These are phyloP conservation scores for Caenorhabditis panamensis DNA, from an alignment of 2,888 invertebrate genomes.

Conservation along the genomic window DNA sequence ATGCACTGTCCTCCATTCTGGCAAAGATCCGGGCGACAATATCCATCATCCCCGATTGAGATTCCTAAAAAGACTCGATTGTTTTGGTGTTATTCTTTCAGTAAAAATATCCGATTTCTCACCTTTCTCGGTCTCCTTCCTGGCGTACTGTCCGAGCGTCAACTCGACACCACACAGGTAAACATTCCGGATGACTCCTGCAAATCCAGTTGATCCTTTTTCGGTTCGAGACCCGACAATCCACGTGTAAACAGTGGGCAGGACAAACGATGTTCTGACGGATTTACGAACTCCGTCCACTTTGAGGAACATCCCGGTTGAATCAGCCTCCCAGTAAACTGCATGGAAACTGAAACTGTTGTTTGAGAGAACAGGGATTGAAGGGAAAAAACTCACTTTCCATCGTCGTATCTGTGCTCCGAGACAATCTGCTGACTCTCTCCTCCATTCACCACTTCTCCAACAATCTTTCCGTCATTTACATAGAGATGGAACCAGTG, in stretches of 20 bases:
- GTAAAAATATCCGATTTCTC: not conserved
- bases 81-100: not conserved
- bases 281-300: constrained; percentile 61
- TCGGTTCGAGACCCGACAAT: constrained; percentile 73
- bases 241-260: constrained; percentile 67
- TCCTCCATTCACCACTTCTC: constrained; percentile 79
- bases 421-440: constrained; percentile 73
- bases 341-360: constrained; percentile 39
- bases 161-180: constrained; percentile 77
- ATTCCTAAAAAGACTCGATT: constrained; percentile 29
- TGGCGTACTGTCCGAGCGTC: constrained; percentile 67
- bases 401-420: constrained; percentile 74
- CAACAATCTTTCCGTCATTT: constrained; percentile 75
- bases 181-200: constrained; percentile 76
- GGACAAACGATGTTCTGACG: constrained; percentile 45
- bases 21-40: constrained; percentile 73
- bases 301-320: constrained; percentile 61
- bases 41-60: constrained; percentile 73
- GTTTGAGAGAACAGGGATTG: not conserved
- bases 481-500: constrained; percentile 80
- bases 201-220: constrained; percentile 75
- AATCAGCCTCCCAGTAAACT: constrained; percentile 66
- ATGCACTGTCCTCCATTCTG: constrained; percentile 76
- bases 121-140: constrained; percentile 69
- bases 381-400: constrained; percentile 61